Conservation (phyloP, 2,113 vertebrate genomes). For the Pachycephala philippinensis region DNA sequence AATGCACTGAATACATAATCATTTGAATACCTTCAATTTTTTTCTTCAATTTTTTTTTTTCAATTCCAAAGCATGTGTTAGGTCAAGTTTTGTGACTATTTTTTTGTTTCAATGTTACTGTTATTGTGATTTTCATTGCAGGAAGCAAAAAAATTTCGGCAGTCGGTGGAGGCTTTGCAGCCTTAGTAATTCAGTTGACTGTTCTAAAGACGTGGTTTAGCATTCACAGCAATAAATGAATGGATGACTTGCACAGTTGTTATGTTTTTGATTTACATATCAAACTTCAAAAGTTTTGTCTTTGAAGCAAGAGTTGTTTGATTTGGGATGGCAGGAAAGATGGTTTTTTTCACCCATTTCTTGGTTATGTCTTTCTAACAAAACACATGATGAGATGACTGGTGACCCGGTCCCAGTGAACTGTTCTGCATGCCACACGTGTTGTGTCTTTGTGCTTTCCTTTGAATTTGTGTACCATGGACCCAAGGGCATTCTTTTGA, state of each 20-base stretch:
- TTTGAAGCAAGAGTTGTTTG: background rate
- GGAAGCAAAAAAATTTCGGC: background rate
- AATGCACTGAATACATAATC: background rate
- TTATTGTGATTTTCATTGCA: background rate
- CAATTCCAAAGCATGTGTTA: background rate
- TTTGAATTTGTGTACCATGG: background rate
- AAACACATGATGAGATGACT: background rate
- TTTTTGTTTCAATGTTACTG: background rate
- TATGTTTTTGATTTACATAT: background rate
- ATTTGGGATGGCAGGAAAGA: background rate
- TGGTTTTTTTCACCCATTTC: background rate
- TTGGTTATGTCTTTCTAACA: background rate
- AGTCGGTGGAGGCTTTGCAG: background rate
- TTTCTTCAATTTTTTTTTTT: background rate
- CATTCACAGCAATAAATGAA: background rate
- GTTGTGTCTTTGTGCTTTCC: background rate
- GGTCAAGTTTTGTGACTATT: background rate
- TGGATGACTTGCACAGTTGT: background rate
- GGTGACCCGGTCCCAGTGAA: background rate
- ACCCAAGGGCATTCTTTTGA: background rate
- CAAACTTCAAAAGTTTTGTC: background rate
- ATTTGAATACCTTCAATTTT: background rate
- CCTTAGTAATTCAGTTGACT: background rate
- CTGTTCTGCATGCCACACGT: accelerated
- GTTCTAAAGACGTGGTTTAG: background rate